Conservation (phyloP, 2,797 vertebrate genomes). For the Hafferia zeledoni region DNA sequence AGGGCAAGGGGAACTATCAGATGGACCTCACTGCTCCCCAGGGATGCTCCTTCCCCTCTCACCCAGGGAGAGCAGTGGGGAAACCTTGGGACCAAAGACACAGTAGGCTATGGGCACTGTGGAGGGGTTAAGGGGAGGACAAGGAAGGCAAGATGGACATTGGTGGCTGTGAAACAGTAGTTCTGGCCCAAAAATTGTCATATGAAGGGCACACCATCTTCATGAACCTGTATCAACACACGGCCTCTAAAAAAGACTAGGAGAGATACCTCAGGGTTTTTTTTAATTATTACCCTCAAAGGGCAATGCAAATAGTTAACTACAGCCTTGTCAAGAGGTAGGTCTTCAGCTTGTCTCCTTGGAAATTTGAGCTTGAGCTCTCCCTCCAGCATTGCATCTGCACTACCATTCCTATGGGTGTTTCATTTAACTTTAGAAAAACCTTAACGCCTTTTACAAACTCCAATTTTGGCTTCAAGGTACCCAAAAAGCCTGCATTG, state of each 20-base stretch:
- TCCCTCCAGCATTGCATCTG: neutral
- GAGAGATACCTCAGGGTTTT: neutral
- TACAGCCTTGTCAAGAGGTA: neutral
- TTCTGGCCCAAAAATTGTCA: neutral
- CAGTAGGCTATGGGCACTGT: neutral
- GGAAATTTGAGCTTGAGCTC: neutral
- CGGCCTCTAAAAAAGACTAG: neutral
- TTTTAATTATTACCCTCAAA: neutral
- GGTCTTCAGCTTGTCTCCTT: neutral
- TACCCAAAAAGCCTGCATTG: neutral
- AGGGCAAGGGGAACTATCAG: neutral
- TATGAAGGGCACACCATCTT: neutral
- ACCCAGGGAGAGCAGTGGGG: fast-evolving
- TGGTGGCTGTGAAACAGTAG: neutral
- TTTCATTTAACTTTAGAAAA: neutral
- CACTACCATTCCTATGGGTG: neutral
- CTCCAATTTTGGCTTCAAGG: neutral
- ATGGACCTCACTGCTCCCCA: neutral
- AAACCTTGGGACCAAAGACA: neutral
- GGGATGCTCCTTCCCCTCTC: neutral
- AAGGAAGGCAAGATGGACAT: neutral
- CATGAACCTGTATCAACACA: neutral
- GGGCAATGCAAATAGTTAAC: neutral
- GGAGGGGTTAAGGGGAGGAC: neutral
- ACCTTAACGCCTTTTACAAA: neutral